phyloP scores from a whole-genome alignment of 2,797 vertebrate genomes.

The Eulemur coronatus region DNA sequence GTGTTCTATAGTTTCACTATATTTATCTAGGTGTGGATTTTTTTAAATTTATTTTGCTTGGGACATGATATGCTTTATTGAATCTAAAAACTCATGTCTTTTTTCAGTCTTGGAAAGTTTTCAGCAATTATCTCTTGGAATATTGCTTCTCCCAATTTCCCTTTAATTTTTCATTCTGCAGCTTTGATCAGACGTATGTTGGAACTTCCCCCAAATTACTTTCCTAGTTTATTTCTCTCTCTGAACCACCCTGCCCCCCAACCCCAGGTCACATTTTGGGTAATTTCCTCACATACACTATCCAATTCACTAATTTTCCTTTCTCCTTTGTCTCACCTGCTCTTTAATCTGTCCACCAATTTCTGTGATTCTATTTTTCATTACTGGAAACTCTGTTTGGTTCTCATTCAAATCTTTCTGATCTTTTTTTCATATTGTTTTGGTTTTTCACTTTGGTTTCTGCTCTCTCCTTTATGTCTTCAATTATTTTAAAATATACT shows the following conservation, averaged over 20 bases:
- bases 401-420: slow-evolving; percentile 3
- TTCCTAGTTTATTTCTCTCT: background rate
- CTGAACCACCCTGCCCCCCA: background rate
- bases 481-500: slow-evolving; percentile 5
- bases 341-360: background rate
- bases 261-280: background rate
- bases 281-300: slow-evolving; percentile 1
- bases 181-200: background rate
- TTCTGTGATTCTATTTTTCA: slow-evolving; percentile 3
- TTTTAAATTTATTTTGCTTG: slow-evolving; percentile 40
- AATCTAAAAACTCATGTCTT: background rate
- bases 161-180: background rate
- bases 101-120: background rate
- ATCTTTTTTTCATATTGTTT: background rate
- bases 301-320: slow-evolving; percentile 26
- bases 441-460: slow-evolving; percentile 12
- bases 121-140: background rate
- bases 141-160: background rate
- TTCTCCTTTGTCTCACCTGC: background rate
- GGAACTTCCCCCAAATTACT: background rate
- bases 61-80: background rate
- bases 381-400: background rate
- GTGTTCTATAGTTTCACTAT: background rate
- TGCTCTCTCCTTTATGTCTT: background rate
- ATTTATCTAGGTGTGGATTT: slow-evolving; percentile 20